Percentiles rank a stretch among this genome's conserved stretches.
Evolutionary conservation across 2,797 vertebrate species (phyloP).

Genomic region (Sardinella longiceps): DNA sequence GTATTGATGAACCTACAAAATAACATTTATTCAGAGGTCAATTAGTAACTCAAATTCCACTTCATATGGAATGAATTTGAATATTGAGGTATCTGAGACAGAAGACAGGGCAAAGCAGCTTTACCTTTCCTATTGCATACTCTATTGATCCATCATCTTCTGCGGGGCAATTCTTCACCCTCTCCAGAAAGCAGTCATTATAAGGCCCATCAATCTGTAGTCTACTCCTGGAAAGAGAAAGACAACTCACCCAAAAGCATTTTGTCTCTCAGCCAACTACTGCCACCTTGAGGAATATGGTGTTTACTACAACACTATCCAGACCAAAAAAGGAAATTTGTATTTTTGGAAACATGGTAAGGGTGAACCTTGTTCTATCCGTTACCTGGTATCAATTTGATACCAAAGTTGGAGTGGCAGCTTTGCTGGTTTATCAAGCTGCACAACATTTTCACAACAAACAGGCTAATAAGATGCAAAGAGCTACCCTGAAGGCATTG

Average conservation of each 20-base stretch:
- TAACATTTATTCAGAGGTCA: background rate
- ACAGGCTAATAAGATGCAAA: too few species aligned
- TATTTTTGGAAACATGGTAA: too few species aligned
- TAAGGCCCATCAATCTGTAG: constrained; percentile 94
- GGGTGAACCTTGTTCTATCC: too few species aligned
- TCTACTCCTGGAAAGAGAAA: constrained; percentile 71
- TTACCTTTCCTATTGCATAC: constrained; percentile 88
- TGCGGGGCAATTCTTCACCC: constrained; percentile 82
- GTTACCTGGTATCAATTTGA: too few species aligned
- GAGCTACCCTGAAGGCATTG: too few species aligned
- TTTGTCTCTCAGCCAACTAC: background rate
- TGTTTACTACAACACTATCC: background rate
- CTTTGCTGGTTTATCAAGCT: too few species aligned
- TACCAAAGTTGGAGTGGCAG: too few species aligned
- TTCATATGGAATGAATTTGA: too few species aligned
- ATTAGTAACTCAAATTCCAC: background rate
- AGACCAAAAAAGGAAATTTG: constrained; percentile 13
- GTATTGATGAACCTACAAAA: constrained; percentile 91
- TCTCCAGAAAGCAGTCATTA: constrained; percentile 87
- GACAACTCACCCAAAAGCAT: background rate
- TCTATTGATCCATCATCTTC: constrained; percentile 92
- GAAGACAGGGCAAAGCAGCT: background rate
- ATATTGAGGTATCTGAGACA: background rate
- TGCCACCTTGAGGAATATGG: background rate
- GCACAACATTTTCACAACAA: too few species aligned